A percentile compares a stretch with the other conserved stretches of the same genome.
Conservation (phyloP, 2,888 invertebrate genomes). For the Dolichopus griseipennis region DNA sequence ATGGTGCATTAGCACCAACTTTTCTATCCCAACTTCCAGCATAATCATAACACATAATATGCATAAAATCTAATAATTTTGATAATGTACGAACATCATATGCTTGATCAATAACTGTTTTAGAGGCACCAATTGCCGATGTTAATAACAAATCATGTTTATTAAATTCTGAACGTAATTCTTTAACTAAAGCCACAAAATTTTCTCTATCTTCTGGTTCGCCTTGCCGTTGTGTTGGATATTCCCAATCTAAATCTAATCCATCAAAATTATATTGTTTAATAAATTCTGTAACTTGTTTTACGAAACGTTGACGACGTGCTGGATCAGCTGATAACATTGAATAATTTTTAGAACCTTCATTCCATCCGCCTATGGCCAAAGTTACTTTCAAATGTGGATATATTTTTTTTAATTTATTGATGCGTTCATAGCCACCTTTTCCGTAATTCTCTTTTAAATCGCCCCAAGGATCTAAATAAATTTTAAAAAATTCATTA, state of each 20-base stretch:
- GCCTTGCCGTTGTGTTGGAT: slow-evolving; percentile 70
- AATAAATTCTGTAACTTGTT: slow-evolving; percentile 60
- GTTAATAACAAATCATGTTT: slow-evolving; percentile 62
- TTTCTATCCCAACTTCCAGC: slow-evolving; percentile 73
- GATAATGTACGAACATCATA: slow-evolving; percentile 67
- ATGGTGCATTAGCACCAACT: slow-evolving; percentile 70
- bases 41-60: slow-evolving; percentile 86
- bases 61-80: slow-evolving; percentile 60
- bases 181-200: slow-evolving; percentile 69
- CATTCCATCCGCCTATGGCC: slow-evolving; percentile 89
- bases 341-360: slow-evolving; percentile 57
- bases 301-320: slow-evolving; percentile 57
- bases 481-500: no score
- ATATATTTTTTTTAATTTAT: slow-evolving; percentile 54
- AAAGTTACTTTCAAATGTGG: slow-evolving; percentile 64
- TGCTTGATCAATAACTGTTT: slow-evolving; percentile 62
- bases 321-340: slow-evolving; percentile 55
- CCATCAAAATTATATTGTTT: slow-evolving; percentile 42
- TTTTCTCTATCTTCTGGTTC: slow-evolving; percentile 63
- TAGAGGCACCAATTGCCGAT: slow-evolving; percentile 73
- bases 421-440: slow-evolving; percentile 60
- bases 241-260: slow-evolving; percentile 66
- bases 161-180: slow-evolving; percentile 61
- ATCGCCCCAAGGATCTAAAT: slow-evolving; percentile 72
- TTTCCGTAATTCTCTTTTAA: slow-evolving; percentile 65